A percentile compares a stretch with the other conserved stretches of the same genome.
Evolutionary conservation across 2,113 vertebrate genomes (phyloP).

Genomic region (Centrocercus urophasianus): DNA sequence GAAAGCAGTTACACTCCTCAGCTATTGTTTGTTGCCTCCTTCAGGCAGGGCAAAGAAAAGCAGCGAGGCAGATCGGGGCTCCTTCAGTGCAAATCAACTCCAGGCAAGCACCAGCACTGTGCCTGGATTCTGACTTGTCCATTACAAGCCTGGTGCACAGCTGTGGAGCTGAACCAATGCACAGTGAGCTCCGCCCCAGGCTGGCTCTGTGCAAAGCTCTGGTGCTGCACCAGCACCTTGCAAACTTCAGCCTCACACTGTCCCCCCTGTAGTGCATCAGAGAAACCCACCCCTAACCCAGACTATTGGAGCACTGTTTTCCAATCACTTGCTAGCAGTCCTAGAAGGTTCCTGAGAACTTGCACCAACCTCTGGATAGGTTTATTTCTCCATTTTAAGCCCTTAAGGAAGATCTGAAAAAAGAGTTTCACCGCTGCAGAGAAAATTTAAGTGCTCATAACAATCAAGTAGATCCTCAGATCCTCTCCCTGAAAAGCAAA

Average conservation of each 20-base stretch:
- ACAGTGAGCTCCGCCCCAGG: not conserved
- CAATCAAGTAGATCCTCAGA: accelerated
- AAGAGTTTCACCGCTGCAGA: accelerated
- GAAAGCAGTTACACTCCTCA: not conserved
- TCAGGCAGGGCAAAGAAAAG: not conserved
- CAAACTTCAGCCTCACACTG: not conserved
- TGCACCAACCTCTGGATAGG: not conserved
- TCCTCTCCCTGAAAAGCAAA: not conserved
- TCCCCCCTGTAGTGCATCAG: not conserved
- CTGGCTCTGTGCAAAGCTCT: not conserved
- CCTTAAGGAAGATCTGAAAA: not conserved
- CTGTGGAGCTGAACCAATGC: not conserved
- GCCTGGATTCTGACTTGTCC: not conserved
- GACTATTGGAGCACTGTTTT: not conserved
- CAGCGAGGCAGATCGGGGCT: not conserved
- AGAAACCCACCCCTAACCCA: not conserved
- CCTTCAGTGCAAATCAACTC: not conserved
- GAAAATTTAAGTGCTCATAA: not conserved
- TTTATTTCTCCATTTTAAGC: not conserved
- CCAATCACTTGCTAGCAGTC: not conserved
- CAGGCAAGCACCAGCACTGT: accelerated
- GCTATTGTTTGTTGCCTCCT: not conserved
- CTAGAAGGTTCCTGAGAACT: accelerated
- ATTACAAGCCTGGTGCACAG: not conserved
- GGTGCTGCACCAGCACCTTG: not conserved